Evolutionary conservation across 2,797 vertebrate genomes (phyloP).

Genomic region (Lophius americanus): DNA sequence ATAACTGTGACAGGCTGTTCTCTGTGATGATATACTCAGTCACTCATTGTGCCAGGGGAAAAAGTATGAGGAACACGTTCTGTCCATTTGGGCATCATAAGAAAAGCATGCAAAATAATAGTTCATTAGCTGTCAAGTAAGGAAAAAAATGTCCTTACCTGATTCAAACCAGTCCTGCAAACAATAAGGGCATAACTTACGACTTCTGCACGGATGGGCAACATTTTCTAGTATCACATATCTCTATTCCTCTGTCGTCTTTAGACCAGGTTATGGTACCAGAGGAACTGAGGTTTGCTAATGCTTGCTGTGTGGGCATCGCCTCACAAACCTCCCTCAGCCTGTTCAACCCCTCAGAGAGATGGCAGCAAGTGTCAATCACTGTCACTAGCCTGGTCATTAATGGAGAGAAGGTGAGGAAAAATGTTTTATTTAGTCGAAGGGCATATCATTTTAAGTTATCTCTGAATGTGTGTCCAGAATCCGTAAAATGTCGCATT

Average conservation of each 20-base stretch:
- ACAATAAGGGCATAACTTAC: too few relatives aligned
- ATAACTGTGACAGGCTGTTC: too few relatives aligned
- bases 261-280: conserved; percentile 89
- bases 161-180: too few relatives aligned
- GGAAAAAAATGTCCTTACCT: too few relatives aligned
- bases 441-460: not conserved
- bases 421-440: not conserved
- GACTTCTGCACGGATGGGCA: not conserved
- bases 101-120: too few relatives aligned
- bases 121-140: too few relatives aligned
- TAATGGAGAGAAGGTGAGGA: conserved; percentile 90
- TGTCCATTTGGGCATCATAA: too few relatives aligned
- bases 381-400: conserved; percentile 84
- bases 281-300: conserved; percentile 90
- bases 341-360: conserved; percentile 91
- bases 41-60: too few relatives aligned
- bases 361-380: conserved; percentile 93
- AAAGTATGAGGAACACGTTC: too few relatives aligned
- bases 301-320: conserved; percentile 94
- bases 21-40: too few relatives aligned
- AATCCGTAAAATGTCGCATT: not conserved
- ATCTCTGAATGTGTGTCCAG: not conserved
- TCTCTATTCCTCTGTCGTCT: conserved; percentile 5
- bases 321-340: conserved; percentile 90
- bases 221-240: not conserved